Evolutionary conservation across 2,113 vertebrate genomes (phyloP), one percentile per base, ranked within the genome.

Genomic region (Ptychochromis oligacanthus): DNA sequence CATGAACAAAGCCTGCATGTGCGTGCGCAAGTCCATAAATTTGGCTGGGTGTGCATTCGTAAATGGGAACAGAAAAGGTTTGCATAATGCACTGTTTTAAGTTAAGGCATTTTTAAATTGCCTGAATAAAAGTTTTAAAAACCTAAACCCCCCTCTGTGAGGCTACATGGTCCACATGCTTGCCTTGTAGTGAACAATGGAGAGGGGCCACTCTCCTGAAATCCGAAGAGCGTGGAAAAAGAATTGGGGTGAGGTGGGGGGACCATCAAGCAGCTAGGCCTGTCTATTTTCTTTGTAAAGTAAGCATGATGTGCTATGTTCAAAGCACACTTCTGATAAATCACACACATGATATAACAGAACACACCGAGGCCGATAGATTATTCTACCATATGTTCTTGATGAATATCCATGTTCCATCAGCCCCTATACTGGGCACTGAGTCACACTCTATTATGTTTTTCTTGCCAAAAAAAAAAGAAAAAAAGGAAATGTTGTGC

Each of bases 191-290:
- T 82, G 85, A 95, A 98, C 96, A 97, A 97, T 95, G 92, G 95
- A 87, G 91, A 89, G 89, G 91, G 94, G 95, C 84, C 94, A 96
- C 95, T 95, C 96, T 95, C 89, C 92, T 97, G 96, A 97, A 97
- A 98, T 95, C 94, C 56, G 94, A 97, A 96, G 95, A 97, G 95
- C 79, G 64, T 95, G 93, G 96, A 96, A 95, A 94, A 97, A 94
- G 90, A 91, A 92, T 91, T 89, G 87, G 52, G 38, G 43, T 52
- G 2, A n/a, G 95, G 95, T 89, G 92, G 1, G 65, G 65, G 28
- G 43, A 49, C 87, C 87, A 86, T 54, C 18, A 94, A 93, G 74
- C 56, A 65, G 58, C 93, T 86, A 93, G 92, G 87, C 89, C 95
- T 83, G 90, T 94, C 95, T 92, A 80, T 93, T 93, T 94, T 94